Evolutionary conservation across 92 coral and sea anemone genomes (phyloP).

Genomic region (Pocillopora meandrina): DNA sequence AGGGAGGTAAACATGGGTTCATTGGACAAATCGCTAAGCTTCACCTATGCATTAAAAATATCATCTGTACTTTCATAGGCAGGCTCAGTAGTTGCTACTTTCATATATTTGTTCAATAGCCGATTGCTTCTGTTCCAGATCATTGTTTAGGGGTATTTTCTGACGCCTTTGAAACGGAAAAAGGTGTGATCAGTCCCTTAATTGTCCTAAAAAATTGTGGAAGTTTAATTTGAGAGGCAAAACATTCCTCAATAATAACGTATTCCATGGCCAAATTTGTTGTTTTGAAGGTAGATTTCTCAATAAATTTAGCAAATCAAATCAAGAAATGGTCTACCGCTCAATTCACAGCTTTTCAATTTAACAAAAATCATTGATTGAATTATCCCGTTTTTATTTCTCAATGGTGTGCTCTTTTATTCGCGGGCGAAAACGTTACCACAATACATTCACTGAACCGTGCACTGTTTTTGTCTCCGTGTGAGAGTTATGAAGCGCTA

Average conservation of each 20-base stretch:
- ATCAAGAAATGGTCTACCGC: not conserved
- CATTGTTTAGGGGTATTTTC: not conserved
- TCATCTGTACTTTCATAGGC: not conserved
- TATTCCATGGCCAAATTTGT: not conserved
- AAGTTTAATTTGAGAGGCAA: too few species aligned
- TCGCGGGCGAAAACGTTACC: not conserved
- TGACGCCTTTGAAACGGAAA: not conserved
- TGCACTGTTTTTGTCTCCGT: constrained; percentile 2
- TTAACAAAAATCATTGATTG: not conserved
- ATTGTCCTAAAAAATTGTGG: too few species aligned
- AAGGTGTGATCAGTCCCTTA: not conserved
- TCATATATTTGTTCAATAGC: not conserved
- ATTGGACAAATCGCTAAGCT: not conserved
- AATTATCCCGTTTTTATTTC: not conserved
- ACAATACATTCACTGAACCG: constrained; percentile 19
- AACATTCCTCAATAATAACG: not conserved
- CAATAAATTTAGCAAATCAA: not conserved
- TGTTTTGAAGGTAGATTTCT: not conserved
- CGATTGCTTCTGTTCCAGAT: not conserved
- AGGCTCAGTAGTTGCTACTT: not conserved
- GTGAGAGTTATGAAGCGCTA: constrained; percentile 4
- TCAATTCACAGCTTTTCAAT: constrained; percentile 24
- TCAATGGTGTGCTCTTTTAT: constrained; percentile 6
- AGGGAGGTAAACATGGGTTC: not conserved
- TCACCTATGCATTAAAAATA: too few species aligned